These are phyloP conservation scores for Notothenia coriiceps DNA, from an alignment of 2,113 vertebrate genomes.

Conservation along the genomic window DNA sequence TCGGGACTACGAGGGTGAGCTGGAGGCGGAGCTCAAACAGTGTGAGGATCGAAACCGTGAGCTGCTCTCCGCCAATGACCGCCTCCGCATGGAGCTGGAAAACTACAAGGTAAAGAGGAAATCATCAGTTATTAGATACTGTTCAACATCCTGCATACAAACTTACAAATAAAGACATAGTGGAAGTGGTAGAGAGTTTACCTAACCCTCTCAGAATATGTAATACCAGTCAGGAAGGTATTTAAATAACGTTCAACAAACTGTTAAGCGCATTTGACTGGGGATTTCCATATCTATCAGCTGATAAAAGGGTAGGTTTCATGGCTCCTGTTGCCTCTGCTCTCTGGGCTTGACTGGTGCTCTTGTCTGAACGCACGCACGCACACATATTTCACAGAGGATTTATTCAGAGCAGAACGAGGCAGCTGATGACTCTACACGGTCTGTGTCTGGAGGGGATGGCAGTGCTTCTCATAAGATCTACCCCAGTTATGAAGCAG, in stretches of 20 bases:
- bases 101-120: conserved; percentile 86
- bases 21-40: conserved; percentile 94
- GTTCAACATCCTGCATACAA: neutral
- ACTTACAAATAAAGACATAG: neutral
- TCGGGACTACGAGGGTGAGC: conserved; percentile 93
- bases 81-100: conserved; percentile 91
- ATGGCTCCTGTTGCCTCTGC: conserved; percentile 3
- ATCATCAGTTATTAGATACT: neutral
- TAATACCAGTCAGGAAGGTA: neutral
- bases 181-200: neutral
- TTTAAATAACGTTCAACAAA: neutral
- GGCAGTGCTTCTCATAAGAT: conserved; percentile 29
- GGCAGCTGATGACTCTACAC: conserved; percentile 66
- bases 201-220: too few species aligned
- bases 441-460: conserved; percentile 63
- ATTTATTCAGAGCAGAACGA: conserved; percentile 57
- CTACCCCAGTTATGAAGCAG: neutral
- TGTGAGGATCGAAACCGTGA: conserved; percentile 91
- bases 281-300: conserved; percentile 51
- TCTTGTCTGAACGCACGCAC: conserved; percentile 9
- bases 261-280: conserved; percentile 20
- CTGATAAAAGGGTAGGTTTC: conserved; percentile 23
- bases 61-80: conserved; percentile 89
- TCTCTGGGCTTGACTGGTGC: conserved; percentile 13
- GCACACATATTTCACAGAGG: conserved; percentile 51